Conservation (phyloP, 2,113 vertebrate genomes). For the Campylorhamphus procurvoides region DNA sequence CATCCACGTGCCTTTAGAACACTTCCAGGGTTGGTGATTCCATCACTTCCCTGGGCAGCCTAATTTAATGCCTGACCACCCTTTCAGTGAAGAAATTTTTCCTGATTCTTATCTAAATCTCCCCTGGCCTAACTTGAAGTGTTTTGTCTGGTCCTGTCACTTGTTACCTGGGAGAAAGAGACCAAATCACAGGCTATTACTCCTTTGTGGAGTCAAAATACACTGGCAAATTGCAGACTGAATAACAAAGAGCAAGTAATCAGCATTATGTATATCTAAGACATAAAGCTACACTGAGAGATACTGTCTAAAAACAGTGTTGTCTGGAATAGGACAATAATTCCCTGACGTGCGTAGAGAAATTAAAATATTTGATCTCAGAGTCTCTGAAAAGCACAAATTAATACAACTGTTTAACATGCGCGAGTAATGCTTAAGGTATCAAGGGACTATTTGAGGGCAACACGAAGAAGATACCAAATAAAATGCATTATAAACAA, state of each 20-base stretch:
- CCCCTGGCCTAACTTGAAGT: neutral
- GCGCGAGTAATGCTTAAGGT: neutral
- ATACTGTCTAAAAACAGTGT: neutral
- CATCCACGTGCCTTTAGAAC: neutral
- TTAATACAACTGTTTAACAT: neutral
- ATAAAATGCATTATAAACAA: neutral
- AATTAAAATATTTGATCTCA: slow-evolving; percentile 14
- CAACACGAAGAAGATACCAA: neutral
- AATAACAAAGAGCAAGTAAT: neutral
- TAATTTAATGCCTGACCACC: neutral
- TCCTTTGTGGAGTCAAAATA: neutral
- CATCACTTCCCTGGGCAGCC: neutral
- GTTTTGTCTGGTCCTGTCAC: neutral
- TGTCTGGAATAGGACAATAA: slow-evolving; percentile 20
- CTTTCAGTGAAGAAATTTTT: neutral
- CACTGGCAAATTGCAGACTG: neutral
- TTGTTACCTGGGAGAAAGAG: neutral
- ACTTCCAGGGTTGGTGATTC: neutral
- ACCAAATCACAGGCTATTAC: neutral
- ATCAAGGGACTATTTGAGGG: neutral
- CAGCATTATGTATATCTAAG: neutral
- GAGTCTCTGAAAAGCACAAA: slow-evolving; percentile 16
- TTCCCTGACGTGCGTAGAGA: neutral
- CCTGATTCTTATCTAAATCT: neutral
- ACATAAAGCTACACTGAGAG: neutral